Base-by-base conservation (phyloP, 2,113 vertebrate genomes). In the Rhegmatorhina hoffmannsi region DNA sequence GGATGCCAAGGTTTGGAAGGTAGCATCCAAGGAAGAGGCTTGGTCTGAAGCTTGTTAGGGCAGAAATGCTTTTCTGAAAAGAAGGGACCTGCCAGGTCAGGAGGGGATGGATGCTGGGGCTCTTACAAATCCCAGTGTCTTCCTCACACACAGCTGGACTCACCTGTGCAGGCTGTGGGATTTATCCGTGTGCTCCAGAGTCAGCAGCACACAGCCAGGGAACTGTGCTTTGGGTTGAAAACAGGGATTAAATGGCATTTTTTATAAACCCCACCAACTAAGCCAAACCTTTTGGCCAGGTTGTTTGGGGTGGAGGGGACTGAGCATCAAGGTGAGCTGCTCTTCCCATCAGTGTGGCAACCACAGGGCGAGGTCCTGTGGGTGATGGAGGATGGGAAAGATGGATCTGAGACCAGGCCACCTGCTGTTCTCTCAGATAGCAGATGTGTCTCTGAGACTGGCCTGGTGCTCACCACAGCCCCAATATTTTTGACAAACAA, bases 181-280 rank as follows among this genome's bases (percentile, higher is more conserved):
- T 64, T 81, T 49, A 17, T 17, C 64, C 1, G 0, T 0, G 0
- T 66, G 23, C 52, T 62, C 68, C 31, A 21, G 55, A 56, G 62
- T 12, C 49, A 24, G 29, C 4, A 60, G 24, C 72, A 13, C 59
- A 50, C 1, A 17, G 23, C 36, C 44, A 26, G 59, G 44, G 31
- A 69, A 49, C 60, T 29, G 36, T 17, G 78, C 73, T 56, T 13
- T 34, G 52, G 2, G 69, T 56, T 47, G 69, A 58, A 56, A 66
- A 47, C 33, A 31, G 53, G 36, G 19, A 68, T 76, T 72, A 36
- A 70, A 46, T 23, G 5, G 25, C 1, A 2, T 19, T 52, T 28
- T 6, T 26, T 36, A n/a, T n/a, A 44, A 56, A 7, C 29, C 14
- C 9, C 2, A 14, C 2, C n/a, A 24, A 21, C 23, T 12, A 21